Evolutionary conservation across 2,888 invertebrate genomes (phyloP).

Genomic region (Cantharis nigra): DNA sequence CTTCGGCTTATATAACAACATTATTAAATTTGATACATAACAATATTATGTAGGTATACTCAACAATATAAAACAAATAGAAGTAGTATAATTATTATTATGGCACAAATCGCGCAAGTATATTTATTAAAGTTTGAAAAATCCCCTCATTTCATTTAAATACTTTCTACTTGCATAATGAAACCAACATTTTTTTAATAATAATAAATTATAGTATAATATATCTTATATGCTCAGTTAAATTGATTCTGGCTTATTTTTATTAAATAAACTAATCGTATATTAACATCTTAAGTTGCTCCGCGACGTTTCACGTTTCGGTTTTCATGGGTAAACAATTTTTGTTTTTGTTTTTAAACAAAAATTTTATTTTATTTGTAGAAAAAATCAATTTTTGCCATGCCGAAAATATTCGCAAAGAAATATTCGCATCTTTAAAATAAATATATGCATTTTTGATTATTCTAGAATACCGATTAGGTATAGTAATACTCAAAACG

Average conservation of each 20-base stretch:
- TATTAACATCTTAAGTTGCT: background rate
- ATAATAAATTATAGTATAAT: conserved; percentile 32
- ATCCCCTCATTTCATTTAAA: background rate
- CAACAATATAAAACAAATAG: background rate
- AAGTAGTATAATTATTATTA: background rate
- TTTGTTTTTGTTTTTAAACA: no score
- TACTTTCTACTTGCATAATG: background rate
- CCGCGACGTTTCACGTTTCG: background rate
- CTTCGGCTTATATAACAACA: background rate
- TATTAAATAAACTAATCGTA: background rate
- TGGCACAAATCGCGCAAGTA: background rate
- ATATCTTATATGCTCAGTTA: conserved; percentile 47
- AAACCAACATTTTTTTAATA: background rate
- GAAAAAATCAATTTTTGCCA: no score
- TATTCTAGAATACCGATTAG: no score
- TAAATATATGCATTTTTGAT: no score
- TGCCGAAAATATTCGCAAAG: no score
- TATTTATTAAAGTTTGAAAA: background rate
- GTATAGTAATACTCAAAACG: no score
- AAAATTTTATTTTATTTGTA: no score
- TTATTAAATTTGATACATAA: background rate
- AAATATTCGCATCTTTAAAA: no score
- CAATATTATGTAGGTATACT: background rate
- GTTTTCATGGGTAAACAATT: no score
- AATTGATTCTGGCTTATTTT: conserved; percentile 38